These are phyloP conservation scores for Torymus aiolomorphi DNA, from an alignment of 2,888 invertebrate species.

Conservation along the genomic window DNA sequence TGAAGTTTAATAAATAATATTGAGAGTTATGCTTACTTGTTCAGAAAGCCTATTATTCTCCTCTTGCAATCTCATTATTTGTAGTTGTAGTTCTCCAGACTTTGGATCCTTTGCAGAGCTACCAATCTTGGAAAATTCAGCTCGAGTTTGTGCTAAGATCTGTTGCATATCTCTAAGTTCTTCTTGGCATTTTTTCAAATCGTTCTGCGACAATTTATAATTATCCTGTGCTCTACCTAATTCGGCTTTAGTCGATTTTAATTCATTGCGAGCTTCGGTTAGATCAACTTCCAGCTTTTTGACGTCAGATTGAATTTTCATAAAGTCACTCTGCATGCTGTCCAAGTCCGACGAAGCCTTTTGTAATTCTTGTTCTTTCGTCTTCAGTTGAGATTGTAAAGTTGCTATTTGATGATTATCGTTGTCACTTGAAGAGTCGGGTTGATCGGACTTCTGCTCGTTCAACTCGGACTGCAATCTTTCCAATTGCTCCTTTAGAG, in stretches of 20 bases:
- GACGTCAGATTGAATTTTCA: constrained; percentile 77
- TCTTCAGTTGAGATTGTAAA: constrained; percentile 52
- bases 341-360: constrained; percentile 62
- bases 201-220: constrained; percentile 61
- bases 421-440: constrained; percentile 16
- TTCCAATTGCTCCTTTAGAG: constrained; percentile 75
- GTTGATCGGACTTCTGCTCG: constrained; percentile 65
- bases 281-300: constrained; percentile 73
- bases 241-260: constrained; percentile 60
- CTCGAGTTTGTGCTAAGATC: constrained; percentile 61
- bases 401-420: constrained; percentile 14
- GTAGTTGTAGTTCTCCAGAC: constrained; percentile 62
- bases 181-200: constrained; percentile 60
- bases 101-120: constrained; percentile 36
- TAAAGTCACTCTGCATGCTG: constrained; percentile 70
- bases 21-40: constrained; percentile 69
- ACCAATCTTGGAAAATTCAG: constrained; percentile 64
- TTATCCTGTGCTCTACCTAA: constrained; percentile 62
- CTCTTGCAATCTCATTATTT: constrained; percentile 76
- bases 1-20: not conserved
- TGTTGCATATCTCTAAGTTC: constrained; percentile 62
- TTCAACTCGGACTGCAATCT: constrained; percentile 68
- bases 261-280: constrained; percentile 61
- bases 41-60: constrained; percentile 77
- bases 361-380: constrained; percentile 66